Evolutionary conservation across 2,888 invertebrate genomes (phyloP).

Genomic region (Petrolisthes manimaculis): DNA sequence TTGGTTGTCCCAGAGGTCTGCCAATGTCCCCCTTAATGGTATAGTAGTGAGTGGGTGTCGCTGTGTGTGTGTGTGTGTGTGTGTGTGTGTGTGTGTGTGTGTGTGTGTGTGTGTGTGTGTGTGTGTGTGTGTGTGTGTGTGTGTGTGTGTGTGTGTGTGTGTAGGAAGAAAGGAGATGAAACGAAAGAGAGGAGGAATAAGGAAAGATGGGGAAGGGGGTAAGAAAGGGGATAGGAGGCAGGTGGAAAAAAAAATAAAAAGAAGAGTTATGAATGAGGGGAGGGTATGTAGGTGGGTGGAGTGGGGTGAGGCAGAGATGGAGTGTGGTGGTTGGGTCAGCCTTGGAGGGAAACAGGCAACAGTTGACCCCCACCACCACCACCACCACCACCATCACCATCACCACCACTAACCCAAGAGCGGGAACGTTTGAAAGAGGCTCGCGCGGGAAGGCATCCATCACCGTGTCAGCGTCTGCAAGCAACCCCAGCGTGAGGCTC

Average conservation of each 20-base stretch:
- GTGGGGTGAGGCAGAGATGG: neutral
- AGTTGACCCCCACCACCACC: too few species aligned
- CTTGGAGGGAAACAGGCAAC: neutral
- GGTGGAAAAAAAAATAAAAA: neutral
- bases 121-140: too few species aligned
- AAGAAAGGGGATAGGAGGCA: neutral
- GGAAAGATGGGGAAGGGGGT: neutral
- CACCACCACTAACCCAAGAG: neutral
- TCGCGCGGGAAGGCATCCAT: constrained; percentile 56
- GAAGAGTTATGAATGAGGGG: neutral
- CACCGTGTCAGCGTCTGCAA: constrained; percentile 57
- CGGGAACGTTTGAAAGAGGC: constrained; percentile 44
- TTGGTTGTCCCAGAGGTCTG: constrained; percentile 31
- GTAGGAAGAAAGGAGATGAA: too few species aligned
- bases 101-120: too few species aligned
- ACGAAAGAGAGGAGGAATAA: too few species aligned
- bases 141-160: too few species aligned
- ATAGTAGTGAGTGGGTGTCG: too few species aligned
- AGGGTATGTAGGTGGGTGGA: neutral
- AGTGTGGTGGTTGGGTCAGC: neutral
- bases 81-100: too few species aligned
- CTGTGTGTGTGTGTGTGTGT: too few species aligned
- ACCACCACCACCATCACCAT: too few species aligned
- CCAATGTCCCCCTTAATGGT: constrained; percentile 21
- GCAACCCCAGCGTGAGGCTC: constrained; percentile 47